Conservation (phyloP, 2,113 vertebrate genomes). For the Pontoporia blainvillei region DNA sequence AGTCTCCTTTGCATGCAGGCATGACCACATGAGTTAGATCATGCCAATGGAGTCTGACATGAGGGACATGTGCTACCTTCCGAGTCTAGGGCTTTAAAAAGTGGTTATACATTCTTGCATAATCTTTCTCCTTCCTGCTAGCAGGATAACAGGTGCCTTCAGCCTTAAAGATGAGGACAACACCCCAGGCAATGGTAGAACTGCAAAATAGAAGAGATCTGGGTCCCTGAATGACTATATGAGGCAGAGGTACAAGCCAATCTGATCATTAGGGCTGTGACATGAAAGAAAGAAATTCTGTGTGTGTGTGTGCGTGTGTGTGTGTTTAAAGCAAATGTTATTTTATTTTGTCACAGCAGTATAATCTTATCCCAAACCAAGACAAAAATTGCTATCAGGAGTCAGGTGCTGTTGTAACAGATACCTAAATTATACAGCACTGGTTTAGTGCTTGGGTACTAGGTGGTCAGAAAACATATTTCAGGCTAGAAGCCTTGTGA, state of each 20-base stretch:
- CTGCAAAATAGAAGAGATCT: background rate
- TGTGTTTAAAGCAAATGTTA: background rate
- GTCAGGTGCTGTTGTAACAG: background rate
- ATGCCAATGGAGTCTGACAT: background rate
- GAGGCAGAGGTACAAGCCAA: background rate
- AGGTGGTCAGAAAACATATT: background rate
- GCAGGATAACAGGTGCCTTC: background rate
- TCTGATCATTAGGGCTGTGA: background rate
- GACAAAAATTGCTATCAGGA: background rate
- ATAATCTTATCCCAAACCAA: background rate
- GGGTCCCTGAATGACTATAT: background rate
- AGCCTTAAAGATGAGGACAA: background rate
- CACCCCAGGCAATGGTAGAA: background rate
- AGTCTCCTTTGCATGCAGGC: background rate
- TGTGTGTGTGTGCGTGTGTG: background rate
- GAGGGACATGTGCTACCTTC: background rate
- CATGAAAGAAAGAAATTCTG: background rate
- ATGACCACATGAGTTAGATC: background rate
- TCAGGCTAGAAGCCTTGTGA: background rate
- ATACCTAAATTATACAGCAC: background rate
- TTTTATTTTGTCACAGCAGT: background rate
- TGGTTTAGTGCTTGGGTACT: background rate
- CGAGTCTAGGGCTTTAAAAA: background rate
- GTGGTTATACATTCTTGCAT: background rate
- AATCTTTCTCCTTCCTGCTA: background rate